Evolutionary conservation across 2,888 invertebrate species (phyloP).

Genomic region (Cheilosia soror): DNA sequence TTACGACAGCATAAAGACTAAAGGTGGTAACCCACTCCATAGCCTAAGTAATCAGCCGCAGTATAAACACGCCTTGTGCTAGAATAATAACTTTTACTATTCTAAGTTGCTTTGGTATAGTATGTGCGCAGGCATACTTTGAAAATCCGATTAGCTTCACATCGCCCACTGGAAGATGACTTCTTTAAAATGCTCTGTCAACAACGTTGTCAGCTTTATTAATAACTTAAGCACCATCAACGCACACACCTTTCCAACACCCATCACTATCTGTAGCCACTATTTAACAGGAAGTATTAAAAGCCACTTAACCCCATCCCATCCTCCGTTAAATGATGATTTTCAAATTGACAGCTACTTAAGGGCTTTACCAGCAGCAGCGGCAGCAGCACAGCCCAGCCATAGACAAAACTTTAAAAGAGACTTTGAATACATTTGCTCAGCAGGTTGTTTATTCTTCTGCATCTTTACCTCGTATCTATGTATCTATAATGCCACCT

Average conservation of each 20-base stretch:
- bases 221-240: slow-evolving; percentile 55
- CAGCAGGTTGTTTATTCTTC: slow-evolving; percentile 54
- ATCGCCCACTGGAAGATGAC: slow-evolving; percentile 38
- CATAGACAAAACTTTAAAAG: slow-evolving; percentile 54
- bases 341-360: slow-evolving; percentile 75
- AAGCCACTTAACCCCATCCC: slow-evolving; percentile 68
- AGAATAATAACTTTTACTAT: slow-evolving; percentile 35
- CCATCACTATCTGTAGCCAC: not conserved
- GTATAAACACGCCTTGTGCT: slow-evolving; percentile 27
- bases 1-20: not conserved
- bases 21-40: slow-evolving; percentile 4
- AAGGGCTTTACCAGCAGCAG: slow-evolving; percentile 55
- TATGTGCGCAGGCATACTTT: not conserved
- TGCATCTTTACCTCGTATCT: slow-evolving; percentile 11
- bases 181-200: slow-evolving; percentile 45
- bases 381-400: not conserved
- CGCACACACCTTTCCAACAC: slow-evolving; percentile 39
- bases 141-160: slow-evolving; percentile 36
- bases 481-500: slow-evolving; percentile 37
- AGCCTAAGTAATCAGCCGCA: slow-evolving; percentile 22
- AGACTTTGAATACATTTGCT: slow-evolving; percentile 57
- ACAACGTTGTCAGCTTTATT: slow-evolving; percentile 57
- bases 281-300: slow-evolving; percentile 70
- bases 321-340: slow-evolving; percentile 71
- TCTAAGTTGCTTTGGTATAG: slow-evolving; percentile 3